Evolutionary conservation across 2,888 invertebrate species (phyloP).

Genomic region (Heliconius aoede): DNA sequence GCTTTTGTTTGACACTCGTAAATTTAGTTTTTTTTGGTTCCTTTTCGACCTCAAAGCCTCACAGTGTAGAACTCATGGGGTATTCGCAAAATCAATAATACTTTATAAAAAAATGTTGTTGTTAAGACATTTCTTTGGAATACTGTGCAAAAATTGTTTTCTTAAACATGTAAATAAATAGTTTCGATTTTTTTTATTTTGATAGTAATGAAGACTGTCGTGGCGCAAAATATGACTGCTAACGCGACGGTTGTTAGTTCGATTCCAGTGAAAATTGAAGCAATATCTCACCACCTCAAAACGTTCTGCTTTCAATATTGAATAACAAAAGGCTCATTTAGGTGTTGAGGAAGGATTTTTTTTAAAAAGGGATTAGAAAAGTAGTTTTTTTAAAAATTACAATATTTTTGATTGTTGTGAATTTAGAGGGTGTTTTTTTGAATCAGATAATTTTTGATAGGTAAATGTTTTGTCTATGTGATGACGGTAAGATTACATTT

Average conservation of each 20-base stretch:
- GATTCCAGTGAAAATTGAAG: not conserved
- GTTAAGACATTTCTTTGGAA: not conserved
- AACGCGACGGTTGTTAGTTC: not conserved
- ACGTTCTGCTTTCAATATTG: too few species aligned
- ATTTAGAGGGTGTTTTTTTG: too few species aligned
- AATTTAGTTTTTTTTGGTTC: slow-evolving; percentile 58
- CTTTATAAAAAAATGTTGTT: slow-evolving; percentile 11
- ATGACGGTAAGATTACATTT: too few species aligned
- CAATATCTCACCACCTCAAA: too few species aligned
- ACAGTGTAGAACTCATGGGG: slow-evolving; percentile 40
- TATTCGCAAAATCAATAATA: slow-evolving; percentile 41
- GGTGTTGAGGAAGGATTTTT: too few species aligned
- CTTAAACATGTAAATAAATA: not conserved
- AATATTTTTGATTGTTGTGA: too few species aligned
- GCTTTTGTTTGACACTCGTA: slow-evolving; percentile 71
- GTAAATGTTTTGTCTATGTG: too few species aligned
- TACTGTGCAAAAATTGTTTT: not conserved
- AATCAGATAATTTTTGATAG: too few species aligned
- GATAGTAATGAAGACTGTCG: not conserved
- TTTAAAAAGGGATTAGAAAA: too few species aligned
- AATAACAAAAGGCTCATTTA: too few species aligned
- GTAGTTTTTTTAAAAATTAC: too few species aligned
- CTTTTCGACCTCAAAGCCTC: slow-evolving; percentile 29
- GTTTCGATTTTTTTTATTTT: not conserved
- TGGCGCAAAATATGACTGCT: not conserved